Percentiles rank a stretch among this genome's conserved stretches.
Conservation (phyloP, 2,888 invertebrate species). For the Clanis bilineata region DNA sequence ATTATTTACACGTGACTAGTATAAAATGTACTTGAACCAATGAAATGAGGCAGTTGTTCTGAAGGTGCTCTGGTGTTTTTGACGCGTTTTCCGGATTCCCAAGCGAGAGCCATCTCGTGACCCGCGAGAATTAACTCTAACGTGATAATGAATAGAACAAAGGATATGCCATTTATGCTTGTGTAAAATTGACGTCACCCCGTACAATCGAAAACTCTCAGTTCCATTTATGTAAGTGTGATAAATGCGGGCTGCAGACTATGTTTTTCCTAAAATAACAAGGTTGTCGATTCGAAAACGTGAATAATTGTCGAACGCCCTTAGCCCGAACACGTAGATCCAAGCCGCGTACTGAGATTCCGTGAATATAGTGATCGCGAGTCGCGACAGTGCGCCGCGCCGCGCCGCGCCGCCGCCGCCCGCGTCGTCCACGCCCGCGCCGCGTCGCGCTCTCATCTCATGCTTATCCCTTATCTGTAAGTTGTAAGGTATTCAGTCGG, state of each 20-base stretch:
- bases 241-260: conserved; percentile 34
- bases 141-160: conserved; percentile 51
- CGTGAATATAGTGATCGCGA: conserved; percentile 30
- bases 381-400: conserved; percentile 52
- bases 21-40: conserved; percentile 48
- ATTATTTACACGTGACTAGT: conserved; percentile 56
- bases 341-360: conserved; percentile 39
- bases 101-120: conserved; percentile 37
- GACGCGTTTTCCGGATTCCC: conserved; percentile 37
- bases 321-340: conserved; percentile 58
- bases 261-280: conserved; percentile 50
- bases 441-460: conserved; percentile 48
- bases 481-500: conserved; percentile 48
- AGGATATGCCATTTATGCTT: conserved; percentile 40
- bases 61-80: conserved; percentile 33
- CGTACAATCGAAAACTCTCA: conserved; percentile 30
- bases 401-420: too few species aligned
- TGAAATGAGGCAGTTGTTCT: conserved; percentile 45
- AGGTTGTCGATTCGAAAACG: conserved; percentile 48
- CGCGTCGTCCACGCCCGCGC: conserved; percentile 41
- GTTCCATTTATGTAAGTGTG: conserved; percentile 30
- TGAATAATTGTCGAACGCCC: conserved; percentile 52
- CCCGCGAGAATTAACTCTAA: conserved; percentile 40
- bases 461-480: conserved; percentile 62
- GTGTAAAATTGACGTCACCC: conserved; percentile 32